Percentiles rank a stretch among this genome's conserved stretches.
Evolutionary conservation across 1,140 invertebrate species (phyloP).

Genomic region (Drosophila paulistorum): DNA sequence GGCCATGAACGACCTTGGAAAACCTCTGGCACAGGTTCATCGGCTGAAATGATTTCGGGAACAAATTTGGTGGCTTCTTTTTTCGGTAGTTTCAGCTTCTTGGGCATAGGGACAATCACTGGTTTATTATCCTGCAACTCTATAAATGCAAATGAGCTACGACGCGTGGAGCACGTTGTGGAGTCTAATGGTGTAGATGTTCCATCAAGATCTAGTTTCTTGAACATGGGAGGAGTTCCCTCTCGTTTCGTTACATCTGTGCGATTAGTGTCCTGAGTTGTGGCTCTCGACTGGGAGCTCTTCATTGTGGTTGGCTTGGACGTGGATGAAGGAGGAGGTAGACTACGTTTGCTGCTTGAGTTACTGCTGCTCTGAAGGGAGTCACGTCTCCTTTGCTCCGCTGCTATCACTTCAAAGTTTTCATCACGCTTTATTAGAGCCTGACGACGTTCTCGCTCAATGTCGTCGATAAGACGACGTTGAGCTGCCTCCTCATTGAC

Average conservation of each 20-base stretch:
- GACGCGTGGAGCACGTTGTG: constrained; percentile 65
- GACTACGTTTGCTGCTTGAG: constrained; percentile 59
- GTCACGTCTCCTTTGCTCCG: constrained; percentile 59
- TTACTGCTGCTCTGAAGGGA: constrained; percentile 69
- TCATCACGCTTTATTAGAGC: constrained; percentile 72
- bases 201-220: constrained; percentile 64
- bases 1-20: constrained; percentile 74
- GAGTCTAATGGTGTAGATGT: constrained; percentile 47
- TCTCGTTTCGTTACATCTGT: constrained; percentile 42
- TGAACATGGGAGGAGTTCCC: constrained; percentile 75
- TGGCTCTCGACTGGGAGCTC: constrained; percentile 34
- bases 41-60: constrained; percentile 38
- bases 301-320: constrained; percentile 40
- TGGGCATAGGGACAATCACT: constrained; percentile 77
- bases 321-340: constrained; percentile 33
- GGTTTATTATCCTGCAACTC: constrained; percentile 76
- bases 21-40: constrained; percentile 69
- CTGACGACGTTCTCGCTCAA: constrained; percentile 69
- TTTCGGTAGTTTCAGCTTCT: constrained; percentile 68
- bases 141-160: constrained; percentile 82
- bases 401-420: constrained; percentile 59
- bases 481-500: constrained; percentile 46
- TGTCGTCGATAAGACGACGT: constrained; percentile 65
- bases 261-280: constrained; percentile 53
- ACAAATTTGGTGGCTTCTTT: constrained; percentile 51